Base-by-base conservation (phyloP, 2,797 vertebrate genomes). In the Pseudotriccus pelzelni region DNA sequence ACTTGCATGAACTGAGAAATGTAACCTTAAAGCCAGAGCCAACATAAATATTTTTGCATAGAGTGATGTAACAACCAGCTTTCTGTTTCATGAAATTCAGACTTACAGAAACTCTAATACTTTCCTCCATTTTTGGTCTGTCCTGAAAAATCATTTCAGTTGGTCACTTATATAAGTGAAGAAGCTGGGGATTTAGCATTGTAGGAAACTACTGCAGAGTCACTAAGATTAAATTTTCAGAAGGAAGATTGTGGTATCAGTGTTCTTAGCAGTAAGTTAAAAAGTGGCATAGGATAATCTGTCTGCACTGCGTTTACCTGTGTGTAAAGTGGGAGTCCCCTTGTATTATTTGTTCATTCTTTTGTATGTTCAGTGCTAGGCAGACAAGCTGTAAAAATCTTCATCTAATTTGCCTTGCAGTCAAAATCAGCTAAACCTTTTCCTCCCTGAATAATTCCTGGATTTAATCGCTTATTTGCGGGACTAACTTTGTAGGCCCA, bases 21-120 rank as follows among this genome's bases (percentile, higher is more conserved):
- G 55, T 76, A 95, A 47, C 67, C 47, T 83, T 86, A 90, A 89
- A 94, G 68, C 75, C 84, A 94, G 52, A 90, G 96, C 94, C 93
- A 96, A 94, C 67, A 81, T 63, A 96, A 97, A 96, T 95, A 90
- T 95, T 89, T 69, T 94, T 90, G 83, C 53, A 66, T 23, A 12
- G 72, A 81, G 47, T 73, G 83, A 91, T 82, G 87, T 92, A 96
- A 94, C 67, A 95, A 89, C 52, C 36, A 89, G 67, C 28, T 46
- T 93, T 88, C 82, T 86, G 76, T 93, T 93, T 88, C 84, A 53
- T 64, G 82, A 84, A 84, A 83, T 86, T 94, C 55, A 73, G 36
- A 53, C 62, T 72, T 81, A 62, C 24, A 72, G 78, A 84, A 92
- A 32, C 64, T 56, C 70, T 84, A 36, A 76, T 87, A 52, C 22